Conservation (phyloP, 2,113 vertebrate species). For the Budorcas taxicolor region DNA sequence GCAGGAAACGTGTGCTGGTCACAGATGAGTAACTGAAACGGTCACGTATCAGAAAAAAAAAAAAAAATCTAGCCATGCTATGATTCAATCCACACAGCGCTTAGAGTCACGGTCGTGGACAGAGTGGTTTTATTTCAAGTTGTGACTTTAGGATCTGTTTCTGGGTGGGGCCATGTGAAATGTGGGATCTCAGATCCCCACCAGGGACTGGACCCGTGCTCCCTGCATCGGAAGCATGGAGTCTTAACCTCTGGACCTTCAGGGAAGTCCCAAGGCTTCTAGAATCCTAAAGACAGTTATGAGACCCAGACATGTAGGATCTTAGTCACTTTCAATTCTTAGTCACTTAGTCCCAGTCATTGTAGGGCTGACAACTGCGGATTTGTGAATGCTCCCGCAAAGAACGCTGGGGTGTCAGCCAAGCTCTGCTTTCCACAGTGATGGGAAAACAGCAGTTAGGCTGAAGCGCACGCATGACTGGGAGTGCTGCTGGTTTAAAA, state of each 20-base stretch:
- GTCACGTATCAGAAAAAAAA: background rate
- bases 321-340: background rate
- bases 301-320: background rate
- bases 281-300: background rate
- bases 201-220: background rate
- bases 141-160: background rate
- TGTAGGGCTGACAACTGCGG: background rate
- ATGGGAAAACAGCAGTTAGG: background rate
- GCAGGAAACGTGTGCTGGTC: background rate
- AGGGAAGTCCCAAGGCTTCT: background rate
- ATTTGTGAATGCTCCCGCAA: too few species aligned
- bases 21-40: background rate
- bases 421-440: background rate
- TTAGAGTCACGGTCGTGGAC: background rate
- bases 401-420: fast-evolving
- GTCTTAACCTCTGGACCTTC: background rate
- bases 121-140: background rate
- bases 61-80: background rate
- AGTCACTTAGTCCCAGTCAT: background rate
- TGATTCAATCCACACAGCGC: fast-evolving
- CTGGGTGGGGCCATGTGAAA: background rate
- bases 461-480: background rate
- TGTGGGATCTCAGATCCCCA: background rate
- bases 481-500: background rate
- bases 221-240: background rate